Percentiles rank a stretch among this genome's conserved stretches.
These are phyloP conservation scores for Lepidurus arcticus DNA, from an alignment of 1,140 invertebrate genomes.

Conservation along the genomic window DNA sequence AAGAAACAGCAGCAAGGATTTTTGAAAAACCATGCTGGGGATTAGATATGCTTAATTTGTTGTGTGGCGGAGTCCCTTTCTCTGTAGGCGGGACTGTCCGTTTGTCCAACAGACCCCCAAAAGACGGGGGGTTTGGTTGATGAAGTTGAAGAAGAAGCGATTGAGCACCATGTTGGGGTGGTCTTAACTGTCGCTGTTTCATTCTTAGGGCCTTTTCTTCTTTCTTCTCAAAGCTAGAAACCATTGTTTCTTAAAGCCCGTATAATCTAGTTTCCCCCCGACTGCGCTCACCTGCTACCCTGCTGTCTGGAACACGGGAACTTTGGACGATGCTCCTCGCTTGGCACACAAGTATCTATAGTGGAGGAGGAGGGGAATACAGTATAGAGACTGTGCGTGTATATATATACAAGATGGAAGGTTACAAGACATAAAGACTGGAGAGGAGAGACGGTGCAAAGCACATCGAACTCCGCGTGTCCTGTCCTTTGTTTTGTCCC, in stretches of 20 bases:
- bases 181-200: constrained; percentile 15
- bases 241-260: constrained; percentile 18
- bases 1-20: not conserved
- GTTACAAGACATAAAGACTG: constrained; percentile 10
- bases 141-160: constrained; percentile 18
- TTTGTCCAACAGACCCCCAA: not conserved
- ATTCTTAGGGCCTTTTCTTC: not conserved
- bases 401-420: not conserved
- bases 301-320: not conserved
- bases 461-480: constrained; percentile 17
- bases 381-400: not conserved
- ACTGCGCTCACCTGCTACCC: constrained; percentile 13
- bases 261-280: constrained; percentile 17
- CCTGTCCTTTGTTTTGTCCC: constrained; percentile 18
- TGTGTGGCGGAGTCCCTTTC: not conserved
- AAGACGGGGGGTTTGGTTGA: not conserved
- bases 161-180: constrained; percentile 9
- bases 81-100: not conserved
- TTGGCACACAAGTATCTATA: not conserved
- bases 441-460: constrained; percentile 4
- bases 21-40: not conserved
- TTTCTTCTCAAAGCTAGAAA: not conserved
- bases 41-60: constrained; percentile 3
- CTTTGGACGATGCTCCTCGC: not conserved
- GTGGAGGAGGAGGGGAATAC: no score